Conservation (phyloP, 1,140 invertebrate genomes). For the Drosophila biarmipes region DNA sequence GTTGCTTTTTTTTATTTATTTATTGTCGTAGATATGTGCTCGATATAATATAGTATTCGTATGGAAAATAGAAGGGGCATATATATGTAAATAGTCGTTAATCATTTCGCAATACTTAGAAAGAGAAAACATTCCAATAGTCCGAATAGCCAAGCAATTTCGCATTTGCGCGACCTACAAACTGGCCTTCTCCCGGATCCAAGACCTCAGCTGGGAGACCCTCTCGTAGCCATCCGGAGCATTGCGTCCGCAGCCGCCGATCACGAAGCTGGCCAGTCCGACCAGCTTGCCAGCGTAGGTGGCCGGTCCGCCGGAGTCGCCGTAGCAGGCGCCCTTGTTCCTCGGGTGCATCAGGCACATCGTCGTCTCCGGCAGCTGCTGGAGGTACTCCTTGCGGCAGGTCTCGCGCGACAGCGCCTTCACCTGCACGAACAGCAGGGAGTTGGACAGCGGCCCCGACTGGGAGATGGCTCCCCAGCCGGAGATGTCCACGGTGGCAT, state of each 20-base stretch:
- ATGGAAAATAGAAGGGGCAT: neutral
- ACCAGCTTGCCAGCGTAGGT: constrained; percentile 56
- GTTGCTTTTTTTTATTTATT: neutral
- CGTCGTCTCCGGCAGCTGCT: constrained; percentile 34
- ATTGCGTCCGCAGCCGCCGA: constrained; percentile 51
- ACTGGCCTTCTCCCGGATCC: constrained; percentile 40
- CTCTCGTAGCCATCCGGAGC: constrained; percentile 86
- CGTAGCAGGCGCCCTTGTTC: constrained; percentile 66
- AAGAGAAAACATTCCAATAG: neutral
- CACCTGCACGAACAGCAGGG: constrained; percentile 50
- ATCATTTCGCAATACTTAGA: neutral
- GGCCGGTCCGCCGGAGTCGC: constrained; percentile 80
- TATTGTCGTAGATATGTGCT: neutral
- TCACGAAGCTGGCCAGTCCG: constrained; percentile 69
- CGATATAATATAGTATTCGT: neutral
- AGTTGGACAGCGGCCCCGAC: constrained; percentile 50
- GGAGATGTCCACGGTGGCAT: constrained; percentile 67
- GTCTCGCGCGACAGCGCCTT: constrained; percentile 25
- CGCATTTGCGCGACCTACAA: neutral
- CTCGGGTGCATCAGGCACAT: constrained; percentile 70
- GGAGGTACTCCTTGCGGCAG: constrained; percentile 41
- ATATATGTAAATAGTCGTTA: neutral
- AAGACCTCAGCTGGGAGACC: constrained; percentile 63
- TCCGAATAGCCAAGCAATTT: neutral
- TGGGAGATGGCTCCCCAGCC: constrained; percentile 85